Evolutionary conservation across 1,140 invertebrate species (phyloP).

Genomic region (Antheraea mylitta): DNA sequence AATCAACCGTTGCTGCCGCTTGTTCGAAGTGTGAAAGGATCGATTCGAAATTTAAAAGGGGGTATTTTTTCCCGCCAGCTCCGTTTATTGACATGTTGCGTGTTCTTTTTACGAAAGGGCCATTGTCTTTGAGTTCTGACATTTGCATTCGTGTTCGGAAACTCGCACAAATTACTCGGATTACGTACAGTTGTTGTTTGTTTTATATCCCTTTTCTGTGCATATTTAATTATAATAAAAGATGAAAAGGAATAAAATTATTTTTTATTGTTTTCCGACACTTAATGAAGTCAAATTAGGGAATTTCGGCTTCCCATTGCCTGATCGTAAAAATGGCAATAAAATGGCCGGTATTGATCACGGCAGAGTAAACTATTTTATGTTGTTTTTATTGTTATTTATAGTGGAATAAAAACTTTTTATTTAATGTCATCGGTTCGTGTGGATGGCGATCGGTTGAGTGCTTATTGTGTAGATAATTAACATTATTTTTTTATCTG

Average conservation of each 20-base stretch:
- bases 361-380: slow-evolving; percentile 65
- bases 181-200: neutral
- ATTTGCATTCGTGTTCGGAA: slow-evolving; percentile 26
- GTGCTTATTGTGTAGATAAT: slow-evolving; percentile 21
- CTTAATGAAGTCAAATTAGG: slow-evolving; percentile 69
- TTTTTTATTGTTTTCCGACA: slow-evolving; percentile 58
- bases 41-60: slow-evolving; percentile 62
- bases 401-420: slow-evolving; percentile 64
- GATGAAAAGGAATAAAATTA: slow-evolving; percentile 41
- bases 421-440: slow-evolving; percentile 55
- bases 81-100: slow-evolving; percentile 58
- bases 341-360: slow-evolving; percentile 62
- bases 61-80: slow-evolving; percentile 48
- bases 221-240: no score
- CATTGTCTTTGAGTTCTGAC: slow-evolving; percentile 31
- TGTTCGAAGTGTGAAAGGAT: slow-evolving; percentile 76
- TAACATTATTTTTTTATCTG: slow-evolving; percentile 17
- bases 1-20: slow-evolving; percentile 70
- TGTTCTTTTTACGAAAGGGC: slow-evolving; percentile 38
- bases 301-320: slow-evolving; percentile 58
- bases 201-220: neutral
- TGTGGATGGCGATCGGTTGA: slow-evolving; percentile 1
- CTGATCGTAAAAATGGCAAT: slow-evolving; percentile 63
- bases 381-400: slow-evolving; percentile 72
- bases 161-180: slow-evolving; percentile 24